Evolutionary conservation across 1,140 invertebrate genomes (phyloP), one percentile per base, ranked within the genome.

Genomic region (Trachelipus rathkii): DNA sequence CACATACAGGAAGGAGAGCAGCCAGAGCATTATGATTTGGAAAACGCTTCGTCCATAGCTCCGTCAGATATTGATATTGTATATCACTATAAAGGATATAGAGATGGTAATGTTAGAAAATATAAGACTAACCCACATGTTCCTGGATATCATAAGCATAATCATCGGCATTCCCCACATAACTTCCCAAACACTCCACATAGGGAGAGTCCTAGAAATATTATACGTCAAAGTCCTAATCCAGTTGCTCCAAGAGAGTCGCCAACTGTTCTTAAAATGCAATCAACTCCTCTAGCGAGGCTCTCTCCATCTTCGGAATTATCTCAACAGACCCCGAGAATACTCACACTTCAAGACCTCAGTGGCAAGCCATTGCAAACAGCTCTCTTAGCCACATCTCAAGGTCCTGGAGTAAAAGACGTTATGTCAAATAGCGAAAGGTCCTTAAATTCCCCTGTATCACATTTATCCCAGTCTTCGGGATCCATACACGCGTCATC

Each of bases 11-110:
- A 92, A 83, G 91, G 92, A 0, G 95, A 97, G 84, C 89, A 93
- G 79, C 95, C 95, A 0, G 96, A 98, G 84, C 95, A 96, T 84
- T 98, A 98, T 83, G 96, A 98, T 84, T 86, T 98, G 73, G 96
- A 98, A 85, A 98, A 98, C 85, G 95, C 95, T 0, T 96, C 95
- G 84, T 96, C 94, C 0, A 97, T 98, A 80, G 96, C 96, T 0
- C 95, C 96, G 0, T 96, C 95, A 11, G 96, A 98, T 84, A 97
- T 97, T 78, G 96, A 98, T 83, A 94, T 98, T 77, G 94, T 96
- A 0, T 96, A 96, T 83, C 95, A 98, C 84, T 98, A 98, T 84
- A 96, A 97, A 87, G 94, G 85, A 46, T 95, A 79, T 92, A 93
- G 86, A 85, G 93, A 84, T 91, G 86, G 86, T n/a, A 93, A 94